phyloP scores from a whole-genome alignment of 2,113 vertebrate species.

The Xenopus tropicalis region DNA sequence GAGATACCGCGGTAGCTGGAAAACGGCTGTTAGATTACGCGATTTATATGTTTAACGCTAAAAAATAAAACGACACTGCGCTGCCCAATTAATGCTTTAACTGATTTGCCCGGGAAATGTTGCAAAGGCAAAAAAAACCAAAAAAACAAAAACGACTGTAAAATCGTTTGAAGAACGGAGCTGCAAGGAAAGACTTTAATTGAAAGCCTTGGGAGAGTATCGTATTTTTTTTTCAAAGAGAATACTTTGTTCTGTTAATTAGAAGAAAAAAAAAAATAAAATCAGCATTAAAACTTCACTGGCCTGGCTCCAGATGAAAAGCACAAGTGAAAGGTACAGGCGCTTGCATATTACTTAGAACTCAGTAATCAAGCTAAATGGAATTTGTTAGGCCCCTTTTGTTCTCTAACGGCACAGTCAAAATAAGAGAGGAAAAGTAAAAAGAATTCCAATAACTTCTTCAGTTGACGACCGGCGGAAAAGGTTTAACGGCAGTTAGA shows the following conservation, averaged over 20 bases:
- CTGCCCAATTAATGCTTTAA: slow-evolving; percentile 56
- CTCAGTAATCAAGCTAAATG: neutral
- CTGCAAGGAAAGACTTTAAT: slow-evolving; percentile 49
- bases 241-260: slow-evolving; percentile 55
- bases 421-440: too few species aligned
- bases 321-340: slow-evolving; percentile 11
- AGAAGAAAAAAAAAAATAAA: slow-evolving; percentile 56
- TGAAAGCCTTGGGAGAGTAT: slow-evolving; percentile 54
- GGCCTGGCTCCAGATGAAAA: slow-evolving; percentile 19
- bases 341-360: slow-evolving; percentile 3
- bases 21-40: slow-evolving; percentile 46
- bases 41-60: slow-evolving; percentile 43
- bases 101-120: slow-evolving; percentile 58
- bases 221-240: slow-evolving; percentile 49
- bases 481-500: too few species aligned
- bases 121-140: slow-evolving; percentile 32
- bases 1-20: slow-evolving; percentile 47
- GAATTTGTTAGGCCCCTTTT: too few species aligned
- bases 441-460: too few species aligned
- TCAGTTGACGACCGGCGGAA: too few species aligned
- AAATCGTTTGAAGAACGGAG: slow-evolving; percentile 54
- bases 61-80: slow-evolving; percentile 44
- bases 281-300: slow-evolving; percentile 36
- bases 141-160: slow-evolving; percentile 46
- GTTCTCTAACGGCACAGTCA: too few species aligned